Base-by-base conservation (phyloP, 23 tunicate genomes). In the Corella eumyota region DNA sequence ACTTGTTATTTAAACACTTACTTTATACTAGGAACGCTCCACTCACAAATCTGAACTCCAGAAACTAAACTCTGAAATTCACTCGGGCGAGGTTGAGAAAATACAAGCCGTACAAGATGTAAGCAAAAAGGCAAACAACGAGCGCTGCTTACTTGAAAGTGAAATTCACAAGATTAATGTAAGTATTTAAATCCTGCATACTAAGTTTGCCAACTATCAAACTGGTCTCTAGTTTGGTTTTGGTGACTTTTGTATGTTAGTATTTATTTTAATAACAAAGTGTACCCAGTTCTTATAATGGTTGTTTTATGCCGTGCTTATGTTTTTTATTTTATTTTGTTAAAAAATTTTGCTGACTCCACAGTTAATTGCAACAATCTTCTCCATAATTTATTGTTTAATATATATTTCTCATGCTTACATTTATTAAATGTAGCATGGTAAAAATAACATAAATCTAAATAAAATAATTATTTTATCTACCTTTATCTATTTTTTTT, bases 161-260 rank as follows among this genome's bases (percentile, higher is more conserved):
- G 95, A 86, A 50, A 77, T 86, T 28, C 95, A 86, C 70, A 49
- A 76, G 24, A 45, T 86, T 11, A 77, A 86, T 37, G 95, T 86
- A 25, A 70, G 95, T 58, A 4, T 11, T 35, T 23, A 26, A 13
- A 0, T 17, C 23, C 6, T 4, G 48, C 57, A n/a, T n/a, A n/a
- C n/a, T n/a, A n/a, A n/a, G n/a, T n/a, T 64, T 49, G 21, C 22
- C 27, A 19, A 0, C 19, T n/a, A n/a, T n/a, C n/a, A n/a, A n/a
- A n/a, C n/a, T n/a, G n/a, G n/a, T n/a, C n/a, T n/a, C n/a, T n/a
- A n/a, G n/a, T n/a, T n/a, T n/a, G n/a, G n/a, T n/a, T n/a, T n/a
- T n/a, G n/a, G 60, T 13, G 60, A n/a, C 17, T 25, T 21, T 22
- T n/a, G 25, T 54, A 54, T 11, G 48, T 15, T 40, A 9, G 13